phyloP scores from a whole-genome alignment of 2,888 invertebrate species.

The Gymnocheta viridis region DNA sequence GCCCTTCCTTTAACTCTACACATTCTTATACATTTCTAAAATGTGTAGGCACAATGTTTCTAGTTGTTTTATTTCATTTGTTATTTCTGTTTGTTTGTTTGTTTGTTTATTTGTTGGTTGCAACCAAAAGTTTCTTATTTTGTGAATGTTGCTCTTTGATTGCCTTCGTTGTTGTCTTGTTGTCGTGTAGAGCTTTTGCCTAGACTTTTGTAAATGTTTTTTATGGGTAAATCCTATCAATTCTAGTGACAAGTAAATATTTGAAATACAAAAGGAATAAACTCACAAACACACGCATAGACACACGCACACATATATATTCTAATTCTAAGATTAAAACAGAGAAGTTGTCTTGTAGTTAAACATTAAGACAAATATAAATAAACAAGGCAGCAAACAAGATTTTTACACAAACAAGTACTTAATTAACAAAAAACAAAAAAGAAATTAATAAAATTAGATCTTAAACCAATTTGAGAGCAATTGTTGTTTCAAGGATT shows the following conservation, averaged over 20 bases:
- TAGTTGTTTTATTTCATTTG: conserved; percentile 37
- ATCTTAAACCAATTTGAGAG: conserved; percentile 4
- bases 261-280: conserved; percentile 32
- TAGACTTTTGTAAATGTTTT: conserved; percentile 20
- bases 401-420: not conserved
- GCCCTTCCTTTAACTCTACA: too few relatives aligned
- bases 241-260: conserved; percentile 61
- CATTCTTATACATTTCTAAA: not conserved
- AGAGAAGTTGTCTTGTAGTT: conserved; percentile 41
- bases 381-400: conserved; percentile 17
- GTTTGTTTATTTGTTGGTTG: conserved; percentile 15
- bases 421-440: not conserved
- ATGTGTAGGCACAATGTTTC: conserved; percentile 14
- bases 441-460: not conserved
- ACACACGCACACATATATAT: not conserved
- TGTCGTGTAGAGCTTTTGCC: conserved; percentile 6
- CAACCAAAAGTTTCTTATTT: conserved; percentile 24
- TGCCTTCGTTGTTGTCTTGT: conserved; percentile 50
- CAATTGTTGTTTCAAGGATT: not conserved
- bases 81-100: conserved; percentile 26
- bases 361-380: conserved; percentile 23
- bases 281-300: not conserved
- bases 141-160: conserved; percentile 42
- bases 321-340: too few relatives aligned
- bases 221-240: conserved; percentile 47